Conservation (phyloP, 2,113 vertebrate genomes). For the Asarcornis scutulata region DNA sequence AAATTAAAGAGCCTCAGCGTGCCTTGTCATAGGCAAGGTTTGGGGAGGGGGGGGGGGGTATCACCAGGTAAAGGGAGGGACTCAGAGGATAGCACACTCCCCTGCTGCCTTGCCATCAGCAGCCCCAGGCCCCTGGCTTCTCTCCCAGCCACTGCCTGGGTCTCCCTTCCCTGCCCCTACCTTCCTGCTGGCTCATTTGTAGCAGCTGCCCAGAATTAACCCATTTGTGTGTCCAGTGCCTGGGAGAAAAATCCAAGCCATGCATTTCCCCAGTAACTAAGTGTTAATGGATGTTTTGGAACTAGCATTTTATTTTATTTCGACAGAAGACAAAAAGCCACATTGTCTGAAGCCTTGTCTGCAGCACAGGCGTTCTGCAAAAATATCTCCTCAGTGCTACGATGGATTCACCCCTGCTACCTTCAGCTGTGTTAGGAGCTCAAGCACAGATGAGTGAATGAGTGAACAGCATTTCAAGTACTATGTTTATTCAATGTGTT, state of each 20-base stretch:
- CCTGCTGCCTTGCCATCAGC: neutral
- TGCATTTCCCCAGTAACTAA: neutral
- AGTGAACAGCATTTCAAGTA: slow-evolving; percentile 14
- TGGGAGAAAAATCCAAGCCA: neutral
- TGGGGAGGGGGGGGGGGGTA: neutral
- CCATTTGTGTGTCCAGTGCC: neutral
- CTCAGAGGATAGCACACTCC: neutral
- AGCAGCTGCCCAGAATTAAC: neutral
- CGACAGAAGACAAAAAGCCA: neutral
- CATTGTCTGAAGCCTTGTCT: neutral
- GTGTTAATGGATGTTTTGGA: neutral
- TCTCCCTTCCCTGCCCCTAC: neutral
- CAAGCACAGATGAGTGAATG: neutral
- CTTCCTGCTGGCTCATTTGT: neutral
- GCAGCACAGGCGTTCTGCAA: neutral
- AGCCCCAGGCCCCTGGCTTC: neutral
- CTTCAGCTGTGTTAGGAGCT: neutral
- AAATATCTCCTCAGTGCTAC: neutral
- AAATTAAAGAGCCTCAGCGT: neutral
- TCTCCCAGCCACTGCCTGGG: accelerated
- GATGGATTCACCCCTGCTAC: neutral
- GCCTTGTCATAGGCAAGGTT: neutral
- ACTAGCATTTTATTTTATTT: slow-evolving; percentile 5
- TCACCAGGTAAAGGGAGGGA: neutral
- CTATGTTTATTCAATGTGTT: neutral